Percentiles rank a stretch among this genome's conserved stretches.
phyloP scores from a whole-genome alignment of 2,888 invertebrate species.

The Platypus cylindrus region DNA sequence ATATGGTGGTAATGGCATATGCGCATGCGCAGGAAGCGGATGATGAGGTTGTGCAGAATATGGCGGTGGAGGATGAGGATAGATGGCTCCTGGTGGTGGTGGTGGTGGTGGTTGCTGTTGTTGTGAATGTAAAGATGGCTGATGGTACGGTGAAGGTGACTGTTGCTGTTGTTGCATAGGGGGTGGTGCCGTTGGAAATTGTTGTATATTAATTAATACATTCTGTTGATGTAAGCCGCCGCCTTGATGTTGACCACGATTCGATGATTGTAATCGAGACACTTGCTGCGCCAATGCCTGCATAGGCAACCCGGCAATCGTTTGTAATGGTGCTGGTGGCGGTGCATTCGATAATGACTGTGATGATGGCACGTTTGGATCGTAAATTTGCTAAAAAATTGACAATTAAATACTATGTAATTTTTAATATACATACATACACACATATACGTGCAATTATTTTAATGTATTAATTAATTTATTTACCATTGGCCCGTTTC shows the following conservation, averaged over 20 bases:
- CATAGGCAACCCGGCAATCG: constrained; percentile 34
- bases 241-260: too few relatives aligned
- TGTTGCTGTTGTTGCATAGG: constrained; percentile 34
- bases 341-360: constrained; percentile 10
- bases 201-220: constrained; percentile 52
- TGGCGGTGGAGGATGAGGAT: constrained; percentile 24
- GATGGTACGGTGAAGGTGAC: constrained; percentile 34
- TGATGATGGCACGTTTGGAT: constrained; percentile 24
- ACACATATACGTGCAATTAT: neutral
- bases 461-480: constrained; percentile 1
- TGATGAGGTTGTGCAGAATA: constrained; percentile 34
- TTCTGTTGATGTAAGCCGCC: constrained; percentile 50
- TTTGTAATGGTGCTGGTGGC: constrained; percentile 21
- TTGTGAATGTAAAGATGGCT: constrained; percentile 31
- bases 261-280: constrained; percentile 30
- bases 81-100: constrained; percentile 31
- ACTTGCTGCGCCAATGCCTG: constrained; percentile 39
- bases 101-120: constrained; percentile 14
- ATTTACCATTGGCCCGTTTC: constrained; percentile 29
- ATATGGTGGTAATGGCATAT: too few relatives aligned
- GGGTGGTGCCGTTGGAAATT: constrained; percentile 41
- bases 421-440: neutral
- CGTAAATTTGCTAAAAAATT: constrained; percentile 29
- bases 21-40: too few relatives aligned
- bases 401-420: neutral